These are phyloP conservation scores for Linnaemya tessellans DNA, from an alignment of 2,888 invertebrate species.

Conservation along the genomic window DNA sequence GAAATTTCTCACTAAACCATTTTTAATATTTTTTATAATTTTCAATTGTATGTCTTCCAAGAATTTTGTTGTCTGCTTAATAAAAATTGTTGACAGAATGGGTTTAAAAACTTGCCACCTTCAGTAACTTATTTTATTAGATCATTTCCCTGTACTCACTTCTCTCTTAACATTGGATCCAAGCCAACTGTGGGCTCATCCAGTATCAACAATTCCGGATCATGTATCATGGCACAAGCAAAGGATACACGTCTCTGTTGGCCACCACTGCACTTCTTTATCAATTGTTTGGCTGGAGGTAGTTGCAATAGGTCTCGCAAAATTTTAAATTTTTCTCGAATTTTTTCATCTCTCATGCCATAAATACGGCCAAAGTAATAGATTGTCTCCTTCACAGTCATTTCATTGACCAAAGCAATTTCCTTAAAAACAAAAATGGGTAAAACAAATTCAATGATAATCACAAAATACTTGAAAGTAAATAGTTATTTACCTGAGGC, in stretches of 20 bases:
- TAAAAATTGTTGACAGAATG: too few relatives aligned
- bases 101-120: too few relatives aligned
- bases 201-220: conserved; percentile 93
- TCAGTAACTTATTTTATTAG: too few relatives aligned
- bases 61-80: too few relatives aligned
- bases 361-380: conserved; percentile 94
- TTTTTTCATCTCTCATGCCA: conserved; percentile 87
- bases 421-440: conserved; percentile 85
- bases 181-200: conserved; percentile 98
- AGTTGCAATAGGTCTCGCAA: conserved; percentile 90
- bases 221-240: conserved; percentile 94
- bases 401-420: conserved; percentile 90
- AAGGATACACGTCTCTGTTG: conserved; percentile 95
- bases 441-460: not conserved
- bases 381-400: conserved; percentile 92
- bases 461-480: not conserved
- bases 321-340: conserved; percentile 87
- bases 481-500: conserved; percentile 87
- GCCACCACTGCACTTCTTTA: conserved; percentile 92
- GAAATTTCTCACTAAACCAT: too few relatives aligned
- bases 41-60: too few relatives aligned
- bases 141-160: conserved; percentile 83
- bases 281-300: conserved; percentile 87
- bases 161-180: conserved; percentile 93
- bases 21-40: too few relatives aligned